Evolutionary conservation across 2,888 invertebrate species (phyloP).

Genomic region (Hirtodrosophila histrioides): DNA sequence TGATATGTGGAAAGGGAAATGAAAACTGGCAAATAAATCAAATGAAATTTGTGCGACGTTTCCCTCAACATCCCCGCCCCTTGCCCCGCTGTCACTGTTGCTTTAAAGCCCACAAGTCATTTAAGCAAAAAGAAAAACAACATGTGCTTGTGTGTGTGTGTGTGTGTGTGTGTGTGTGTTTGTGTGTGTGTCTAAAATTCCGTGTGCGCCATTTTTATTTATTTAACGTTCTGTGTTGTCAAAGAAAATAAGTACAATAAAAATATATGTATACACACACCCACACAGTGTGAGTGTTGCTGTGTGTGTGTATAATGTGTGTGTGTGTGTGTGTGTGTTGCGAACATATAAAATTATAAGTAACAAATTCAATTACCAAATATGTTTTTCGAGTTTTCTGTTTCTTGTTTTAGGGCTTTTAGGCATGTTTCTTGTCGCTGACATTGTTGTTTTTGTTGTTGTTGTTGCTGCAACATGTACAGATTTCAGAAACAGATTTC

Average conservation of each 20-base stretch:
- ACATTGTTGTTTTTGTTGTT: not conserved
- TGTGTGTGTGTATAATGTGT: not conserved
- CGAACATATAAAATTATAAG: constrained; percentile 61
- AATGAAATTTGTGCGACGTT: constrained; percentile 74
- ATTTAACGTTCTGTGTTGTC: constrained; percentile 68
- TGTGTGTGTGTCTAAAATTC: constrained; percentile 25
- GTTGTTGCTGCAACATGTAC: not conserved
- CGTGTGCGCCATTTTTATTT: constrained; percentile 51
- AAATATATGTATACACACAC: constrained; percentile 32
- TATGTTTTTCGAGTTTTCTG: constrained; percentile 57
- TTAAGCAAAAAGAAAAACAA: constrained; percentile 66
- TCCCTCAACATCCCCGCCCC: not conserved
- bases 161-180: constrained; percentile 8
- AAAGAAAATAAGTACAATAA: constrained; percentile 56
- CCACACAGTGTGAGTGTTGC: constrained; percentile 13
- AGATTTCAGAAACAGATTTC: not conserved
- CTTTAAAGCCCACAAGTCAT: constrained; percentile 66
- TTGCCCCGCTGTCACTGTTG: not conserved
- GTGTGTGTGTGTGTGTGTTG: constrained; percentile 16
- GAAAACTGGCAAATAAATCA: constrained; percentile 79
- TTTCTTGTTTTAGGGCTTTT: constrained; percentile 13
- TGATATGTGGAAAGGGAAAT: constrained; percentile 56
- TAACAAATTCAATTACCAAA: constrained; percentile 74
- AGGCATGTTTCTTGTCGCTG: constrained; percentile 5
- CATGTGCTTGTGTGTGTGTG: constrained; percentile 13